phyloP scores from a whole-genome alignment of 2,888 invertebrate genomes.

The Macrophya alboannulata region DNA sequence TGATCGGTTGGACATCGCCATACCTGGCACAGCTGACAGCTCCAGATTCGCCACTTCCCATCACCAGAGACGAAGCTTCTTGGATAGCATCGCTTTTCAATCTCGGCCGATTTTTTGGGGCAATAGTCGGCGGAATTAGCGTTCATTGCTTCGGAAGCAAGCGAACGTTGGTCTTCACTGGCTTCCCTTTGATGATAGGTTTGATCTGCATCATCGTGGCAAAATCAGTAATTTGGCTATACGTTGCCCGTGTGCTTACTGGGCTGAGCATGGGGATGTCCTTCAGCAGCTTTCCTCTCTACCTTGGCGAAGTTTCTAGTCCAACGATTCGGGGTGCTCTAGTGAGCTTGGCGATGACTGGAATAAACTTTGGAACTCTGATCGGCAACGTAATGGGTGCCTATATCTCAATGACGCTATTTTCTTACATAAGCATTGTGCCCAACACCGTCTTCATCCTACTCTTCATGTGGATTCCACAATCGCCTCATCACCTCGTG shows the following conservation, averaged over 20 bases:
- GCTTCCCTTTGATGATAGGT: constrained; percentile 64
- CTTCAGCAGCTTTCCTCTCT: constrained; percentile 69
- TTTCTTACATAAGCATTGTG: constrained; percentile 44
- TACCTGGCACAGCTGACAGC: constrained; percentile 67
- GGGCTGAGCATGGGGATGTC: constrained; percentile 69
- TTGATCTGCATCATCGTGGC: constrained; percentile 68
- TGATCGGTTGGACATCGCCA: constrained; percentile 72
- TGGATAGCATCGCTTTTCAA: constrained; percentile 49
- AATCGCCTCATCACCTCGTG: constrained; percentile 46
- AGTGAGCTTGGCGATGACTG: constrained; percentile 57
- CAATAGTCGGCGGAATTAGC: constrained; percentile 63
- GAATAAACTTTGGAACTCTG: not conserved
- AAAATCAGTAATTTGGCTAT: constrained; percentile 64
- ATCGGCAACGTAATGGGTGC: constrained; percentile 38
- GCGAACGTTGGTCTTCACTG: constrained; percentile 64
- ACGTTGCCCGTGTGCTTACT: constrained; percentile 64
- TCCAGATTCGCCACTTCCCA: constrained; percentile 55
- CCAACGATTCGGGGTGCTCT: constrained; percentile 70
- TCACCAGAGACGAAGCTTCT: constrained; percentile 37
- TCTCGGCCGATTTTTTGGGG: constrained; percentile 22
- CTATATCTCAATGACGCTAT: constrained; percentile 32
- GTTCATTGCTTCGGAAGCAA: constrained; percentile 66
- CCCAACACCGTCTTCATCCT: constrained; percentile 20
- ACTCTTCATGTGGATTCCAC: constrained; percentile 21
- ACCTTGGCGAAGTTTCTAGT: constrained; percentile 71